These are phyloP conservation scores for Xiphophorus hellerii DNA, from an alignment of 2,113 vertebrate genomes.

Conservation along the genomic window DNA sequence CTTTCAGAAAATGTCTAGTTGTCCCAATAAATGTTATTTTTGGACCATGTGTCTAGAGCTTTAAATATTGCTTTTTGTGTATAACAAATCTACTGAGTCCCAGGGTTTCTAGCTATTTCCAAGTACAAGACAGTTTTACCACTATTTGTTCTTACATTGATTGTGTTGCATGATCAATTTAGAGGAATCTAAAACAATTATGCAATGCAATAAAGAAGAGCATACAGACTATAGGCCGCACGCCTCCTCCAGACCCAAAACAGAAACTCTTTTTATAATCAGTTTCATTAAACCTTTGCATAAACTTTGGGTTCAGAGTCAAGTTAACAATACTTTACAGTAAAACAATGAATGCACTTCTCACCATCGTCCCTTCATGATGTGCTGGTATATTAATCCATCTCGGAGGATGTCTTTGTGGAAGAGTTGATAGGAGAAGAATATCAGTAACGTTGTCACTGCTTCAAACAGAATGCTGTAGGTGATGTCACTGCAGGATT, in stretches of 20 bases:
- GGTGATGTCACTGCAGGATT: slow-evolving; percentile 89
- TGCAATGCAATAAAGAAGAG: neutral
- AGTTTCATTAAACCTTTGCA: neutral
- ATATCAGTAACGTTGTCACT: slow-evolving; percentile 90
- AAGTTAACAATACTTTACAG: neutral
- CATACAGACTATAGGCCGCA: neutral
- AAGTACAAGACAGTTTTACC: no score
- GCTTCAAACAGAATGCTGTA: slow-evolving; percentile 96
- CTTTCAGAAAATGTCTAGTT: no score
- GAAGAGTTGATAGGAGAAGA: slow-evolving; percentile 96
- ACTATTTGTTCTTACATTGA: neutral
- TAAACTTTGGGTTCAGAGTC: neutral
- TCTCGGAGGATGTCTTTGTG: slow-evolving; percentile 92
- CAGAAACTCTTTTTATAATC: neutral
- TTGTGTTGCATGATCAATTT: neutral
- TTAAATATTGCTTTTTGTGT: neutral
- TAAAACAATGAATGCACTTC: slow-evolving; percentile 39
- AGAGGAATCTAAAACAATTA: neutral
- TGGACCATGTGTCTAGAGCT: neutral
- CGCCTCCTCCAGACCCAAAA: neutral
- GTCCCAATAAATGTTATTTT: no score
- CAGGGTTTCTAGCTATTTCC: no score
- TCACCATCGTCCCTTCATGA: slow-evolving; percentile 93
- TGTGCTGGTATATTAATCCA: slow-evolving; percentile 87
- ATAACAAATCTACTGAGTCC: no score